Base-by-base conservation (phyloP, 2,797 vertebrate species). In the Megalops cyprinoides region DNA sequence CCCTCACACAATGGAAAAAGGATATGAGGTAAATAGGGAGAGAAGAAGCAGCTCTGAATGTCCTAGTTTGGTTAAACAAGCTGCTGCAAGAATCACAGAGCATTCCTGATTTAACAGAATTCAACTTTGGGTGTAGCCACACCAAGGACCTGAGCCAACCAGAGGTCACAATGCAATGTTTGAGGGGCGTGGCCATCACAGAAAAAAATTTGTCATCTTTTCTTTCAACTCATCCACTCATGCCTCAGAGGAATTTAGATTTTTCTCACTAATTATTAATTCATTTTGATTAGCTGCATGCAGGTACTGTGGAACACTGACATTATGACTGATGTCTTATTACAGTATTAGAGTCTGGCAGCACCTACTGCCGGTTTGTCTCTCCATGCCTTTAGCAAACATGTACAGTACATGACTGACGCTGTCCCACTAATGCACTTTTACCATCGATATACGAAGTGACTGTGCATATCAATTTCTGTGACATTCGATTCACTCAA, bases 201-300 rank as follows among this genome's bases (percentile, higher is more conserved):
- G 48, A 9, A 74, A 34, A 28, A 80, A 67, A n/a, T n/a, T 74
- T 31, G 67, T 60, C 31, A 28, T 80, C 69, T 44, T 56, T 79
- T 79, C 53, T 15, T 23, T 42, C 56, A 73, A 49, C 67, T 56
- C 79, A 65, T 78, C 65, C 56, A 78, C 77, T 58, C 65, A 65
- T 67, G 46, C n/a, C 39, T 34, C n/a, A 31, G 65, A 67, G 56
- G 62, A 78, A 65, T 65, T 78, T 48, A 78, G 25, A 74, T 80
- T 31, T 37, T 55, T 74, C 44, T n/a, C n/a, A 74, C n/a, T 58
- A 80, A 55, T 80, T 34, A 80, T 69, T 80, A 37, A 74, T 46
- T 58, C 53, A 73, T 73, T 46, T 48, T 74, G 25, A 74, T 37
- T 74, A 74, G 55, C 51, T 46, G 55, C 67, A 74, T 48, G 55